phyloP scores from a whole-genome alignment of 2,797 vertebrate genomes.

The Artibeus lituratus region DNA sequence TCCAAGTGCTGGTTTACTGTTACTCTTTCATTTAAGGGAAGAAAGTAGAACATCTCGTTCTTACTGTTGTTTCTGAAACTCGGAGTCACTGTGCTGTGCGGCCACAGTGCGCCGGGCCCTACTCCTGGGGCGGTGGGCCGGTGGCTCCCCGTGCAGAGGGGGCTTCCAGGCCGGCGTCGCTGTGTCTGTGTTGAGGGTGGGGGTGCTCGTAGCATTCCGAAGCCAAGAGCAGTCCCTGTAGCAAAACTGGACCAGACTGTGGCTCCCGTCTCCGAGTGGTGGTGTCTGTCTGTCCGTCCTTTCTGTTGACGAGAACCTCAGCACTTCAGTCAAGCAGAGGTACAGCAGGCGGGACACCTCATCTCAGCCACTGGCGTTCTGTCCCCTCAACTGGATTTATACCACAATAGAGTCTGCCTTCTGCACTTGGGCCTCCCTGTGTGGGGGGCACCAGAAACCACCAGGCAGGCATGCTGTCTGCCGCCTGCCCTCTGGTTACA shows the following conservation, averaged over 20 bases:
- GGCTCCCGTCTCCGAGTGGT: rapidly evolving
- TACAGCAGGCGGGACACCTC: rapidly evolving
- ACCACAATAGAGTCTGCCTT: background rate
- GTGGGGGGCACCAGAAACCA: background rate
- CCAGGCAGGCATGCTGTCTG: rapidly evolving
- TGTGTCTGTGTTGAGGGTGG: rapidly evolving
- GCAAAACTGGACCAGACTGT: background rate
- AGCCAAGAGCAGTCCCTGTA: background rate
- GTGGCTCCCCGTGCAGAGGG: rapidly evolving
- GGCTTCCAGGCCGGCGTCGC: background rate
- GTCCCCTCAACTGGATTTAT: background rate
- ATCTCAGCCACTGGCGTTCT: rapidly evolving
- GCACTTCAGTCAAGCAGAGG: background rate
- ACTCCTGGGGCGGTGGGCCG: background rate
- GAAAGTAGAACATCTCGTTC: background rate
- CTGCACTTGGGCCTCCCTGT: background rate
- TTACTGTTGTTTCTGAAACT: background rate
- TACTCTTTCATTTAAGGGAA: background rate
- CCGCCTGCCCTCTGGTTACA: rapidly evolving
- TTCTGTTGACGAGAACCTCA: too few relatives aligned
- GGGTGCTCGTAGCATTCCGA: background rate
- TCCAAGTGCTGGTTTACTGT: background rate
- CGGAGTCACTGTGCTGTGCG: background rate
- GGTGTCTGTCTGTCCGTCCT: background rate
- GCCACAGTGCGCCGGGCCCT: rapidly evolving